Base-by-base conservation (phyloP, 92 coral and sea anemone genomes). In the Heliopora coerulea region DNA sequence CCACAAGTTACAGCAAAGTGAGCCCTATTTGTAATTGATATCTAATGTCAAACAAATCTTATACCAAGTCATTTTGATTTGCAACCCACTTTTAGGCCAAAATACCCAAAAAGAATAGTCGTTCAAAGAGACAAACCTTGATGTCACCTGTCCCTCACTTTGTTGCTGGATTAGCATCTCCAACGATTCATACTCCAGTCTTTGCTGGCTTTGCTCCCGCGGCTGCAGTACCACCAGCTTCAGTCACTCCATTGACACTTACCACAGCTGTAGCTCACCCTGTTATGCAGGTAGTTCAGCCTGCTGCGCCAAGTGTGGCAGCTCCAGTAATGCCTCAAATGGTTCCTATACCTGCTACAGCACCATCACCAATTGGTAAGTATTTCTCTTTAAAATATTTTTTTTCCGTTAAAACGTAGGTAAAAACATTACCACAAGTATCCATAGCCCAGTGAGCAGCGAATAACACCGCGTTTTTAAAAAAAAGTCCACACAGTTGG, bases 61-160 rank as follows among this genome's bases (percentile, higher is more conserved):
- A 37, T 37, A 4, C 42, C 9, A 32, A 42, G 40, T 6, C n/a
- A 33, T 33, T 13, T 35, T 42, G 1, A 39, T 17, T 39, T 42
- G 24, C 42, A 40, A 17, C 49, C n/a, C 44, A 54, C 75, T 68
- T 70, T 32, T 19, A 70, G 77, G 58, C 56, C 19, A 70, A 70
- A 70, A 70, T 70, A 3, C 77, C 77, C 35, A 52, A 70, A 8
- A 54, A n/a, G 49, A 70, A 34, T 0, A 26, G 41, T 3, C 59
- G 75, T 48, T 48, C 63, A 54, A 70, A 70, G 41, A 56, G 77
- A 49, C 77, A 70, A 54, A 12, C 54, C 1, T 44, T 70, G 31
- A 58, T 40, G 13, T 48, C 77, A 11, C 77, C 77, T 15, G 49
- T 33, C 13, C 77, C 62, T 17, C 77, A 27, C 13, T 70, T 70